Conservation (phyloP, 2,113 vertebrate species). For the Scolopax mira region DNA sequence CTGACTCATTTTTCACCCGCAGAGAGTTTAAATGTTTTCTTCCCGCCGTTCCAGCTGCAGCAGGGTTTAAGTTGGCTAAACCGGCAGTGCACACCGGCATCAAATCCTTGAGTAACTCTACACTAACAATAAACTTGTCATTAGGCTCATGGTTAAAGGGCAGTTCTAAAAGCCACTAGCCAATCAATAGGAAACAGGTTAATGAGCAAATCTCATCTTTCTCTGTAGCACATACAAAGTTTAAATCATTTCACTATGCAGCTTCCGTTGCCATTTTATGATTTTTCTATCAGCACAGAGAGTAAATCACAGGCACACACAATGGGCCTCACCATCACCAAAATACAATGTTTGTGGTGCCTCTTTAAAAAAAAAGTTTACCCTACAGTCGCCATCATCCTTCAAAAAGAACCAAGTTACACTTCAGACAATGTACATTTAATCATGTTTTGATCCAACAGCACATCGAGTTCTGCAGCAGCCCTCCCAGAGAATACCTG, state of each 20-base stretch:
- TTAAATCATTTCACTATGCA: accelerated
- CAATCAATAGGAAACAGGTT: neutral
- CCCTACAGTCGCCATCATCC: neutral
- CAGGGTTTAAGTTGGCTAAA: neutral
- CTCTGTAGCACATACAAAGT: neutral
- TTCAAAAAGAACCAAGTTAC: neutral
- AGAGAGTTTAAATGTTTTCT: neutral
- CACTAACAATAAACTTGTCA: neutral
- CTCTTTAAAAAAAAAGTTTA: neutral
- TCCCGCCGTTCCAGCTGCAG: neutral
- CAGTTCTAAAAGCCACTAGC: neutral
- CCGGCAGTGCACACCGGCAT: neutral
- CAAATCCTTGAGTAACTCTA: neutral
- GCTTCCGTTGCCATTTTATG: neutral
- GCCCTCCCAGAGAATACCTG: neutral
- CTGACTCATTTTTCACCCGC: neutral
- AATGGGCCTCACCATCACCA: neutral
- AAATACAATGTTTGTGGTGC: neutral
- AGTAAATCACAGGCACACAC: neutral
- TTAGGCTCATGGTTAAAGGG: neutral
- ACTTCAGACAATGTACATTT: neutral
- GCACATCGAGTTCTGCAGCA: accelerated
- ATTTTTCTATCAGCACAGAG: neutral
- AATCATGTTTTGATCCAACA: neutral
- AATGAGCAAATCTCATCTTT: neutral